A percentile compares a stretch with the other conserved stretches of the same genome.
These are phyloP conservation scores for Zeuzera pyrina DNA, from an alignment of 2,888 invertebrate genomes.

Conservation along the genomic window DNA sequence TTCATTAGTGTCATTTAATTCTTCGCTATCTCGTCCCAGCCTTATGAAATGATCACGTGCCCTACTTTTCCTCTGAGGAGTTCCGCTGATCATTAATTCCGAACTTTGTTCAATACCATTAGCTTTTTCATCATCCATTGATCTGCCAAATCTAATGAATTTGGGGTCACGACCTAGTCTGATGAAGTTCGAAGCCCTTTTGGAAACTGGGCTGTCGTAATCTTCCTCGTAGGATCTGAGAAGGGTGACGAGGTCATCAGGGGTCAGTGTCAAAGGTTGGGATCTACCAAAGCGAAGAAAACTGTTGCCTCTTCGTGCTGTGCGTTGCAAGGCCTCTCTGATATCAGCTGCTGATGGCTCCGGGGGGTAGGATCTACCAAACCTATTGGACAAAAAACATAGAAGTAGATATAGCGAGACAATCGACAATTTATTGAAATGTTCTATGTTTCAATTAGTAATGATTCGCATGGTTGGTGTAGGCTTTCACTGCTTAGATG, in stretches of 20 bases:
- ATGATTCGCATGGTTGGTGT: too few species aligned
- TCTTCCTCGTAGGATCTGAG: slow-evolving; percentile 53
- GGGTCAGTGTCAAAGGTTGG: slow-evolving; percentile 41
- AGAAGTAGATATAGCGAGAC: too few species aligned
- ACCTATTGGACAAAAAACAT: slow-evolving; percentile 27
- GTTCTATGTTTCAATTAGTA: background rate
- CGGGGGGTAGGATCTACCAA: slow-evolving; percentile 55
- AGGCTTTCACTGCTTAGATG: too few species aligned
- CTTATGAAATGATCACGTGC: slow-evolving; percentile 60
- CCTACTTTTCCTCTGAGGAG: slow-evolving; percentile 52
- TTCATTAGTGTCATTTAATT: slow-evolving; percentile 34
- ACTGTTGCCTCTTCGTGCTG: slow-evolving; percentile 45
- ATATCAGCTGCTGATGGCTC: slow-evolving; percentile 56
- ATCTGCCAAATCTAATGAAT: slow-evolving; percentile 64
- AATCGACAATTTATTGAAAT: too few species aligned
- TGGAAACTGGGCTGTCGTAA: slow-evolving; percentile 38
- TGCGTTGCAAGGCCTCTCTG: slow-evolving; percentile 42
- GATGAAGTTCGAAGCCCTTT: slow-evolving; percentile 49
- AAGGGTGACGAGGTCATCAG: slow-evolving; percentile 51
- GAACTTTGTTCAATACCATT: slow-evolving; percentile 31
- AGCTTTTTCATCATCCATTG: slow-evolving; percentile 37
- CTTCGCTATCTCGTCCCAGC: slow-evolving; percentile 56
- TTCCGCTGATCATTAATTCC: slow-evolving; percentile 34
- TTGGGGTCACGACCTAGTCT: slow-evolving; percentile 57
- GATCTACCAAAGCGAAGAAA: slow-evolving; percentile 60